Evolutionary conservation across 30 jellyfish, hydroid and myxozoan species (phyloP).

Genomic region (Morbakka virulenta): DNA sequence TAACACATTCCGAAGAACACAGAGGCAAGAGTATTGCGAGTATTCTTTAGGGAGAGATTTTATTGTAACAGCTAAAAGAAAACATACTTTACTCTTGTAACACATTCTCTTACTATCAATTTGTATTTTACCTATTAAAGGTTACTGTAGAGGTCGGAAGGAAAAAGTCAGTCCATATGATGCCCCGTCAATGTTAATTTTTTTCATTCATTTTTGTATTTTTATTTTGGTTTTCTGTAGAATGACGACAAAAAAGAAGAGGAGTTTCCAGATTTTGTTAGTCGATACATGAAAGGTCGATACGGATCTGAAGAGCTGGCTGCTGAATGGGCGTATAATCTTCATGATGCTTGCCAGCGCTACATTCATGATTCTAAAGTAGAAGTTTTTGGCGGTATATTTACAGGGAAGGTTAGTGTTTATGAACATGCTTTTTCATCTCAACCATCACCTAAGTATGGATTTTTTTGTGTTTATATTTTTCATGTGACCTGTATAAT

Average conservation of each 20-base stretch:
- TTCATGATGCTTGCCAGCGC: slow-evolving; percentile 83
- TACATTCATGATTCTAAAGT: slow-evolving; percentile 61
- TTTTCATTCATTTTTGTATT: neutral
- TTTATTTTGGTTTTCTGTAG: neutral
- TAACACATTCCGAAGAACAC: too few species aligned
- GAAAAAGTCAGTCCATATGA: slow-evolving; percentile 4
- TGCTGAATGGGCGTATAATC: slow-evolving; percentile 92
- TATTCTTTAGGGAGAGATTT: too few species aligned
- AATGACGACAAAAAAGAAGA: slow-evolving; percentile 4
- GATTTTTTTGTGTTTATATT: neutral
- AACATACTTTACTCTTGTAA: too few species aligned
- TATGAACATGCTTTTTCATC: neutral
- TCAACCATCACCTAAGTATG: neutral
- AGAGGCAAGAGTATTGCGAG: too few species aligned
- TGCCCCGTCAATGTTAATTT: slow-evolving; percentile 2
- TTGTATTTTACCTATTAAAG: too few species aligned
- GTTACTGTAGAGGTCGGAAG: too few species aligned
- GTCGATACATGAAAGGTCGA: slow-evolving; percentile 33
- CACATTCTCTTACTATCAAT: too few species aligned
- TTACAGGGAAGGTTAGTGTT: slow-evolving; percentile 67
- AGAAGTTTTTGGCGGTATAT: slow-evolving; percentile 45
- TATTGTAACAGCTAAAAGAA: too few species aligned
- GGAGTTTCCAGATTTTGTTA: slow-evolving; percentile 51
- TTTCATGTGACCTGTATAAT: neutral
- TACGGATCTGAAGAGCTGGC: slow-evolving; percentile 64